Evolutionary conservation across 2,888 invertebrate genomes (phyloP).

Genomic region (Morpho helenor): DNA sequence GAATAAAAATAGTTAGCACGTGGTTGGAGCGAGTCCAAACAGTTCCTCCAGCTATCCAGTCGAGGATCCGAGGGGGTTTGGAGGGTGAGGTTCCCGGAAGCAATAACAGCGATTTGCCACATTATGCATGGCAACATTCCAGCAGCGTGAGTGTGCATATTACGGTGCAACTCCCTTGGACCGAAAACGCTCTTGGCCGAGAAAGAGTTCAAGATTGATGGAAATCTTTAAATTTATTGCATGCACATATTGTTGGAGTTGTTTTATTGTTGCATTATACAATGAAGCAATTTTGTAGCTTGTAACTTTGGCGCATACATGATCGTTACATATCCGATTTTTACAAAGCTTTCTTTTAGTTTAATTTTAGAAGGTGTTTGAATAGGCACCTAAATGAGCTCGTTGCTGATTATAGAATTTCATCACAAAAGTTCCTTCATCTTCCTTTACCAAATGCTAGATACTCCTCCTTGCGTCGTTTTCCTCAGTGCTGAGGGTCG

Average conservation of each 20-base stretch:
- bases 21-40: constrained; percentile 30
- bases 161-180: constrained; percentile 17
- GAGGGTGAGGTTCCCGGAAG: constrained; percentile 40
- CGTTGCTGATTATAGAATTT: too few relatives aligned
- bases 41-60: constrained; percentile 20
- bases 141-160: constrained; percentile 30
- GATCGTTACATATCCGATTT: too few relatives aligned
- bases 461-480: too few relatives aligned
- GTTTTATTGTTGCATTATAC: constrained; percentile 6
- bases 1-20: constrained; percentile 22
- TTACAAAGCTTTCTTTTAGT: too few relatives aligned
- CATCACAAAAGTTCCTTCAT: too few relatives aligned
- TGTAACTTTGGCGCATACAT: neutral
- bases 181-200: constrained; percentile 9
- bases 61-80: constrained; percentile 23
- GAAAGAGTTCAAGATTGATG: constrained; percentile 18
- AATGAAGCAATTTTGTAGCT: neutral
- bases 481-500: too few relatives aligned
- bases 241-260: neutral
- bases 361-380: too few relatives aligned
- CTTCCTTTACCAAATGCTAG: too few relatives aligned
- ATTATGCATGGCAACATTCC: constrained; percentile 55
- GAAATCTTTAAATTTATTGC: constrained; percentile 15
- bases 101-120: constrained; percentile 49
- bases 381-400: too few relatives aligned